phyloP scores from a whole-genome alignment of 2,113 vertebrate genomes.

The Hippocampus abdominalis region DNA sequence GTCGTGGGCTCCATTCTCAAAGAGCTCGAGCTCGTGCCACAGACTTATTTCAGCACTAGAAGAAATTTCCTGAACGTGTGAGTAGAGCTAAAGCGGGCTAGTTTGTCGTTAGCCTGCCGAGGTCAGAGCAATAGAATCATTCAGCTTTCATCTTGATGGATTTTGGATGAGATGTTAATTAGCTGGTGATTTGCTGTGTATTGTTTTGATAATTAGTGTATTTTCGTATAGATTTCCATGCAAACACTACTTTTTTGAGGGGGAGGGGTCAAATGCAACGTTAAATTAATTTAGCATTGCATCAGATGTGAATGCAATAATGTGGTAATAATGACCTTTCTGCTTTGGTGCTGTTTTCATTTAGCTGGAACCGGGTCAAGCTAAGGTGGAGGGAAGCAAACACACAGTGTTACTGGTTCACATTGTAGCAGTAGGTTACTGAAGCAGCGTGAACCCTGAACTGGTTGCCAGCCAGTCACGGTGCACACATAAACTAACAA shows the following conservation, averaged over 20 bases:
- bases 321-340: too few relatives aligned
- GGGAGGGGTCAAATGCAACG: too few relatives aligned
- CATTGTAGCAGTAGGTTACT: too few relatives aligned
- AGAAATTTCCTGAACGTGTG: conserved; percentile 85
- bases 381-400: too few relatives aligned
- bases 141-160: background rate
- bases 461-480: too few relatives aligned
- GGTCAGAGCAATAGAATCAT: background rate
- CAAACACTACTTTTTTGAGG: background rate
- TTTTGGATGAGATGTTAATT: background rate
- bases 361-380: too few relatives aligned
- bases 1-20: conserved; percentile 78
- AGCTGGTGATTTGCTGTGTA: background rate
- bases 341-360: too few relatives aligned
- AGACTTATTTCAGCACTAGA: conserved; percentile 82
- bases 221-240: background rate
- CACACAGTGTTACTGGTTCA: too few relatives aligned
- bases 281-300: too few relatives aligned
- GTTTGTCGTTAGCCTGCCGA: conserved; percentile 16
- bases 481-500: too few relatives aligned
- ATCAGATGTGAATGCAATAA: too few relatives aligned
- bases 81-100: conserved; percentile 56
- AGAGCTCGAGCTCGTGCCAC: conserved; percentile 73
- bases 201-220: background rate
- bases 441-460: too few relatives aligned